Conservation (phyloP, 2,888 invertebrate species). For the Liposcelis brunnea region DNA sequence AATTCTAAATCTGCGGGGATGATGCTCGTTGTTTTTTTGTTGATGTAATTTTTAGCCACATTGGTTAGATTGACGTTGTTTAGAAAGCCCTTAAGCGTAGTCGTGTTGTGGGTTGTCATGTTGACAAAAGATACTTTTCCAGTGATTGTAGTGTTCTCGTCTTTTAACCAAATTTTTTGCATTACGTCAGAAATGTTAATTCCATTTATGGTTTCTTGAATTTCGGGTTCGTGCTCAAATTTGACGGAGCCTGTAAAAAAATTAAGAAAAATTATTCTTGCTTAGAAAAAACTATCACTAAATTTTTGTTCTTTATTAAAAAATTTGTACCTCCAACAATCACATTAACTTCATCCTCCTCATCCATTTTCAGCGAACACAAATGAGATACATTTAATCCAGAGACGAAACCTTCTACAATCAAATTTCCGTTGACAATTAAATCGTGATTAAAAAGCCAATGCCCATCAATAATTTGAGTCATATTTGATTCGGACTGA, state of each 20-base stretch:
- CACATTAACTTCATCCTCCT: not conserved
- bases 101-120: constrained; percentile 22
- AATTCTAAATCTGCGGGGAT: constrained; percentile 29
- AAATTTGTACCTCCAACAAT: constrained; percentile 6
- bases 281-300: constrained; percentile 20
- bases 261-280: constrained; percentile 17
- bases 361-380: not conserved
- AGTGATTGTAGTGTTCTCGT: constrained; percentile 22
- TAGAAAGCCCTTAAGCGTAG: constrained; percentile 12
- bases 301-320: too few relatives aligned
- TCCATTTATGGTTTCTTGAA: constrained; percentile 26
- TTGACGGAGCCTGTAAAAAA: constrained; percentile 26
- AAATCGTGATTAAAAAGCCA: constrained; percentile 22
- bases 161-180: constrained; percentile 31
- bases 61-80: constrained; percentile 21
- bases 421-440: constrained; percentile 21
- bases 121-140: constrained; percentile 22
- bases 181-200: constrained; percentile 23
- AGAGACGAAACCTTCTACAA: constrained; percentile 22
- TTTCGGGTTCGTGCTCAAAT: constrained; percentile 28
- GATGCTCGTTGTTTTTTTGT: constrained; percentile 31
- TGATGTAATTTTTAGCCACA: constrained; percentile 33
- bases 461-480: constrained; percentile 19
- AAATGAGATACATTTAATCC: constrained; percentile 13
- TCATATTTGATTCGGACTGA: constrained; percentile 16